Evolutionary conservation across 2,797 vertebrate genomes (phyloP).

Genomic region (Myotis planiceps): DNA sequence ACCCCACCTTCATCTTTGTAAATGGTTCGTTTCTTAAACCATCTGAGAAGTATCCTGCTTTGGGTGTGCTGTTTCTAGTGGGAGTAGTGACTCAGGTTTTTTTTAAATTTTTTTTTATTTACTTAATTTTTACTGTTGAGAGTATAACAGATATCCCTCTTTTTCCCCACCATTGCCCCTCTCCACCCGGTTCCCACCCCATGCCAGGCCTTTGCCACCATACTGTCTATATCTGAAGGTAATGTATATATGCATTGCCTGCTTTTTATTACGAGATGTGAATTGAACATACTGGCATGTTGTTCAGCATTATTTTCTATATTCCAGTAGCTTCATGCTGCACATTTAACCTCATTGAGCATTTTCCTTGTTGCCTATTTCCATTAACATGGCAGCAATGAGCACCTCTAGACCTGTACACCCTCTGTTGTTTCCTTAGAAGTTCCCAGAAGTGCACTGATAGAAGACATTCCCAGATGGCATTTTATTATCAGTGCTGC

Average conservation of each 20-base stretch:
- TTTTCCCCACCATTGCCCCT: too few species aligned
- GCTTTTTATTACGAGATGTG: background rate
- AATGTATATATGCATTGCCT: background rate
- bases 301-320: background rate
- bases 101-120: too few species aligned
- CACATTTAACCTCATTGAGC: rapidly evolving
- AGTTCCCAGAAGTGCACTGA: background rate
- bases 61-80: background rate
- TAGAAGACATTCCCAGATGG: background rate
- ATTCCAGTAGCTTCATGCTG: background rate
- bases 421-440: background rate
- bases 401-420: background rate
- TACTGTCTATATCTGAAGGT: too few species aligned
- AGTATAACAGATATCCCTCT: too few species aligned
- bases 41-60: background rate
- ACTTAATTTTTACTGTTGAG: too few species aligned
- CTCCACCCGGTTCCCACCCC: too few species aligned
- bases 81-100: background rate
- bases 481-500: background rate
- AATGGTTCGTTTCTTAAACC: background rate
- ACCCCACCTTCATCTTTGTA: background rate
- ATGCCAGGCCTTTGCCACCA: too few species aligned
- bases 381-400: background rate
- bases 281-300: background rate
- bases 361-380: background rate